Percentiles rank a stretch among this genome's conserved stretches.
These are phyloP conservation scores for Seriola aureovittata DNA, from an alignment of 2,113 vertebrate species.

Conservation along the genomic window DNA sequence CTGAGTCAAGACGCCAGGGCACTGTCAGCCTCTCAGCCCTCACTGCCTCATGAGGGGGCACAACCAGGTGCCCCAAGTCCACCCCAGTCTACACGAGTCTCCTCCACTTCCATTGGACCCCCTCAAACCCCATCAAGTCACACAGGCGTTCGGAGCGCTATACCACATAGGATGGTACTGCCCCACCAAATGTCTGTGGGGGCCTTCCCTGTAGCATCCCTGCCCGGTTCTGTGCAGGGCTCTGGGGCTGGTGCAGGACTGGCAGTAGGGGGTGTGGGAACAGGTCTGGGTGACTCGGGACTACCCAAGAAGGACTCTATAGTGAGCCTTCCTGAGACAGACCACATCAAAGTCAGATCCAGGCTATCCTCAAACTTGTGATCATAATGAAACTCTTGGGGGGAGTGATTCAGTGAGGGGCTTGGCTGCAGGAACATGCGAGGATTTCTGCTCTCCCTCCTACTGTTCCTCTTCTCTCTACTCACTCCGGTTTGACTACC, in stretches of 20 bases:
- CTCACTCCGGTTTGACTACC: constrained; percentile 63
- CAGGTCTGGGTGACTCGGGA: constrained; percentile 82
- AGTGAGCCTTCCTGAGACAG: constrained; percentile 88
- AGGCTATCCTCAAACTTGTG: constrained; percentile 98
- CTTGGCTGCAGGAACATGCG: constrained; percentile 21
- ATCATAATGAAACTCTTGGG: constrained; percentile 78
- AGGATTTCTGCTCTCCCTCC: constrained; percentile 19
- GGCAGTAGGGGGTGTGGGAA: constrained; percentile 54
- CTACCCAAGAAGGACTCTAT: constrained; percentile 87
- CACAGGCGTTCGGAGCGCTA: constrained; percentile 66
- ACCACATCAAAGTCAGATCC: constrained; percentile 87
- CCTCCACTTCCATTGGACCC: constrained; percentile 86
- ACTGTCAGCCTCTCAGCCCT: constrained; percentile 94
- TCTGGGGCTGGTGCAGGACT: constrained; percentile 55
- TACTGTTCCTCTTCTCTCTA: constrained; percentile 40
- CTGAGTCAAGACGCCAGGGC: constrained; percentile 92
- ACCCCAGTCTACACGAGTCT: constrained; percentile 85
- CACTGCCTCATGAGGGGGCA: constrained; percentile 89
- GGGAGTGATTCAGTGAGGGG: constrained; percentile 38
- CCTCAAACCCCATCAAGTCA: constrained; percentile 73
- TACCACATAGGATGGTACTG: constrained; percentile 81
- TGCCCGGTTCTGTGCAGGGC: constrained; percentile 58
- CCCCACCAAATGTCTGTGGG: constrained; percentile 88
- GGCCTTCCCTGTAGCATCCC: constrained; percentile 75
- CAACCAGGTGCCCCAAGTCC: constrained; percentile 86